Base-by-base conservation (phyloP, 1,140 invertebrate genomes). In the Pectinophora gossypiella region DNA sequence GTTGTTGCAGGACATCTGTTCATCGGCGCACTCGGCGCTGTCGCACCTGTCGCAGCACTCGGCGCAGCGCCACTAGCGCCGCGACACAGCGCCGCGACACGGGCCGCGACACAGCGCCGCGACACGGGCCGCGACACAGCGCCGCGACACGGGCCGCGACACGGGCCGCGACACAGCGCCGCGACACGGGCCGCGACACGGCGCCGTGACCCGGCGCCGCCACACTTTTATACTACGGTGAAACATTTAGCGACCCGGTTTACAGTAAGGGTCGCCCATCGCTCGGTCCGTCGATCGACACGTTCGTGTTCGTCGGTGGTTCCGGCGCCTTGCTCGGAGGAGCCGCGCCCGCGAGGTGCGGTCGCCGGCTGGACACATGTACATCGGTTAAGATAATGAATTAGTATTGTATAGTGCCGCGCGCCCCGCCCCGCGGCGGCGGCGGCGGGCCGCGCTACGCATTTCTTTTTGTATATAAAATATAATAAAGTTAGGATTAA, bases 1-100 rank as follows among this genome's bases (percentile, higher is more conserved):
- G n/a, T 16, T 49, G 21, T 51, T 47, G 54, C 75, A 78, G 91
- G 91, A 85, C 63, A 72, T 82, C 64, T 88, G 88, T 73, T 89
- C 89, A 58, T 90, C 88, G 48, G 81, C 80, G 54, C 76, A 81
- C 56, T 81, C 79, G 4, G 76, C 69, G 54, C 66, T 71, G 48
- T 74, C 69, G 44, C 69, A 70, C 54, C 63, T 69, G 51, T 75
- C 76, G 56, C 70, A 69, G 19, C 56, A 59, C 56, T 64, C 68
- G 3, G 64, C 58, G 57, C 55, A 55, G 15, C 54, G 55, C 45
- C 69, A 44, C 36, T 36, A 46, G 45, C 22, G 13, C 38, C 38
- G 23, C 36, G 27, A 32, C 9, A 32, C 27, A n/a, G 27, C n/a
- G n/a, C n/a, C n/a, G 46, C 35, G 16, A 12, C 47, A 16, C 3